phyloP scores from a whole-genome alignment of 2,888 invertebrate genomes.

The Oxystoma pomonae region DNA sequence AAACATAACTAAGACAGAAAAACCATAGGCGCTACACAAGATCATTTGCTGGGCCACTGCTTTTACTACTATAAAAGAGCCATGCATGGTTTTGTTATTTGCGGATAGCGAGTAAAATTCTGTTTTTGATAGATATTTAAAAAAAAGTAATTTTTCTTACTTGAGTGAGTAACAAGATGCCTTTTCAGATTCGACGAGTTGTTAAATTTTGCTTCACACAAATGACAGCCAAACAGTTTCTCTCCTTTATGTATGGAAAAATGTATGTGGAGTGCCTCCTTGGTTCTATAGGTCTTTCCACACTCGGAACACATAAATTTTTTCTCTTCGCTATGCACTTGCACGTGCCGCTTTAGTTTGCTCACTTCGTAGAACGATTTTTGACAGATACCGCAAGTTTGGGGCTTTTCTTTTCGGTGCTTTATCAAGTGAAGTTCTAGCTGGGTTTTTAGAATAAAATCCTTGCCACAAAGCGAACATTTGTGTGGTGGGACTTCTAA shows the following conservation, averaged over 20 bases:
- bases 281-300: constrained; percentile 57
- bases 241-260: constrained; percentile 59
- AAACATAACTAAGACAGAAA: no score
- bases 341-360: constrained; percentile 66
- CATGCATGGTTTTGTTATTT: no score
- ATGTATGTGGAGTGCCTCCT: constrained; percentile 58
- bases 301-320: constrained; percentile 58
- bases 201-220: constrained; percentile 57
- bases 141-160: constrained; percentile 44
- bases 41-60: no score
- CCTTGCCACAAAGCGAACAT: constrained; percentile 54
- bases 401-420: constrained; percentile 60
- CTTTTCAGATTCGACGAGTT: constrained; percentile 66
- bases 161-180: constrained; percentile 58
- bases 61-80: no score
- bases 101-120: no score
- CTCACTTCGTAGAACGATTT: constrained; percentile 66
- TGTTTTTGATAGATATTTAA: no score
- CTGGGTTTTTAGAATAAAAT: constrained; percentile 68
- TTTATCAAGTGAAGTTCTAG: constrained; percentile 67
- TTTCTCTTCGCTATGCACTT: constrained; percentile 54
- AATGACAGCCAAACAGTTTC: constrained; percentile 57
- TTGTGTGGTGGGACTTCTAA: constrained; percentile 49
- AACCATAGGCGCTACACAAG: no score
- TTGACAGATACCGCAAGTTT: constrained; percentile 59